Base-by-base conservation (phyloP, 2,113 vertebrate genomes). In the Hepsetus odoe region DNA sequence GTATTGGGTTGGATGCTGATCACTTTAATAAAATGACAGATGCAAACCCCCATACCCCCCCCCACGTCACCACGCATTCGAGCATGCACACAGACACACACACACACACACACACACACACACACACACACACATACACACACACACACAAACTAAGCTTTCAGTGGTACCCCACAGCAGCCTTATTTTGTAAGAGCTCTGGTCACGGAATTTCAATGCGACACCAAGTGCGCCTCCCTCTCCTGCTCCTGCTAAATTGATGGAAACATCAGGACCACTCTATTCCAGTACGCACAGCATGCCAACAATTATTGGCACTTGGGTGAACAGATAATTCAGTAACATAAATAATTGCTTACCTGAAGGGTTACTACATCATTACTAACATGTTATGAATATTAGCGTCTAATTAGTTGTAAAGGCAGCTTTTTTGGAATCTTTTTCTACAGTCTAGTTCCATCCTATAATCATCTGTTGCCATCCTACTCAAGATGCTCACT, bases 11-110 rank as follows among this genome's bases (percentile, higher is more conserved):
- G 55, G 72, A 82, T 61, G 77, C 80, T 77, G 49, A 82, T 80
- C 80, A 78, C 66, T 72, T 86, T 55, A 56, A 33, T 68, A 68
- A 76, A 80, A 84, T 80, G 72, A 83, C 71, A 79, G 64, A 77
- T 72, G 64, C 69, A 46, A 62, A 10, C 59, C 33, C 32, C 42
- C 20, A 40, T 24, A 61, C 28, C 11, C 51, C 42, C 64, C n/a
- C n/a, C n/a, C n/a, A n/a, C n/a, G n/a, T n/a, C n/a, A n/a, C n/a
- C n/a, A n/a, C n/a, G n/a, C n/a, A n/a, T n/a, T n/a, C n/a, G n/a
- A n/a, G 32, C 76, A 71, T 13, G 70, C 66, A 49, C 68, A 32
- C 35, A 26, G 22, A 24, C n/a, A 56, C 55, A 69, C 51, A 38
- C 51, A 68, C 64, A 42, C 74, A 68, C 22, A 75, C 61, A 42